Percentiles rank a stretch among this genome's conserved stretches.
Conservation (phyloP, 2,797 vertebrate genomes). For the Odontamblyopus rebecca region DNA sequence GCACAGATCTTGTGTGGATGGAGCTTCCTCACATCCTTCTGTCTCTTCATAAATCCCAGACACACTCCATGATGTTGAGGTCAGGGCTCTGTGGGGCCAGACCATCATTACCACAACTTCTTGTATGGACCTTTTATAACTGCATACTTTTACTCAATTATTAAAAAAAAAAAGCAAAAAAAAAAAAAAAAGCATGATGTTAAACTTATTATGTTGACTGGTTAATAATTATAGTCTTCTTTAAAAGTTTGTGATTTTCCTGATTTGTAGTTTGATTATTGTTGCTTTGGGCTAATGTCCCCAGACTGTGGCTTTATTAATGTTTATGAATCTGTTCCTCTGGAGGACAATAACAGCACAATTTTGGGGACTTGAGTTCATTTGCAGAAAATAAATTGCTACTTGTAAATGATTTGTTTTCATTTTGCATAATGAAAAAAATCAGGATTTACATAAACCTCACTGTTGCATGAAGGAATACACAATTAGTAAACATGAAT, state of each 20-base stretch:
- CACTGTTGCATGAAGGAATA: background rate
- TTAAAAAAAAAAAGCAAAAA: background rate
- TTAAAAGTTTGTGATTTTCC: background rate
- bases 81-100: too few species aligned
- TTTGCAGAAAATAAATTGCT: constrained; percentile 12
- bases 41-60: too few species aligned
- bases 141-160: too few species aligned
- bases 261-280: background rate
- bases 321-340: constrained; percentile 3
- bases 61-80: too few species aligned
- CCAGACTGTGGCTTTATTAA: background rate
- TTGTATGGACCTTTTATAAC: too few species aligned
- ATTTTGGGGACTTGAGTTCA: constrained; percentile 1
- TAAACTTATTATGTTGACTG: background rate
- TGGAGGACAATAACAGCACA: constrained; percentile 5
- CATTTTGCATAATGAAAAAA: constrained; percentile 9
- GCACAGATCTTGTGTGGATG: too few species aligned
- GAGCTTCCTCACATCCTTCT: too few species aligned
- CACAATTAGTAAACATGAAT: constrained; percentile 1
- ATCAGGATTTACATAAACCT: background rate
- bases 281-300: background rate
- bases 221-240: background rate
- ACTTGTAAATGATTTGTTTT: background rate
- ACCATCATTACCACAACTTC: too few species aligned
- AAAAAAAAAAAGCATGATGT: background rate